phyloP scores from a whole-genome alignment of 2,888 invertebrate species.

The Plagodis dolabraria region DNA sequence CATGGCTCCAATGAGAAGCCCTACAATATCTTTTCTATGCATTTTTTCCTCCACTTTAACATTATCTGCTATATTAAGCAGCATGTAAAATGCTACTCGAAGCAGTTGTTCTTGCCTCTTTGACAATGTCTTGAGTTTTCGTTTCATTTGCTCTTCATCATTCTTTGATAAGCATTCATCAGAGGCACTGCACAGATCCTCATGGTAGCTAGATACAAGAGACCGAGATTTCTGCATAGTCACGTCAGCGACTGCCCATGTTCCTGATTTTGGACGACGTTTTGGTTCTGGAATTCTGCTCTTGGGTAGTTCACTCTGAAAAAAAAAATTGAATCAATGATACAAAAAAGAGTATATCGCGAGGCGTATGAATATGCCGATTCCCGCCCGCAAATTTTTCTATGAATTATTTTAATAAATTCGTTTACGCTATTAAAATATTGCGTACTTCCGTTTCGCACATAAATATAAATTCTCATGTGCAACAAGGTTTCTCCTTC shows the following conservation, averaged over 20 bases:
- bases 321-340: not conserved
- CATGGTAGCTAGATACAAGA: slow-evolving; percentile 89
- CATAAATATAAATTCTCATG: too few relatives aligned
- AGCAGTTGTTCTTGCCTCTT: slow-evolving; percentile 97
- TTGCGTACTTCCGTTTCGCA: too few relatives aligned
- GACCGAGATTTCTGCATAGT: slow-evolving; percentile 84
- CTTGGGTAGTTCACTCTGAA: slow-evolving; percentile 87
- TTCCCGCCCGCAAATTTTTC: not conserved
- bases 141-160: slow-evolving; percentile 91
- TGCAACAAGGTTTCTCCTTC: too few relatives aligned
- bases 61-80: slow-evolving; percentile 98
- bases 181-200: slow-evolving; percentile 83
- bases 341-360: not conserved
- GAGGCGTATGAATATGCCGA: not conserved
- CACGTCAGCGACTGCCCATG: slow-evolving; percentile 86
- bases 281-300: slow-evolving; percentile 90
- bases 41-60: slow-evolving; percentile 98
- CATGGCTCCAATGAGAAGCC: slow-evolving; percentile 93
- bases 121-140: slow-evolving; percentile 91
- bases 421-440: too few relatives aligned
- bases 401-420: not conserved
- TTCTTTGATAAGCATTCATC: slow-evolving; percentile 78
- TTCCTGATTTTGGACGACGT: slow-evolving; percentile 90
- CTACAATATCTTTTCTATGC: slow-evolving; percentile 96
- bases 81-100: slow-evolving; percentile 95